Evolutionary conservation across 2,113 vertebrate genomes (phyloP), one percentile per base, ranked within the genome.

Genomic region (Oncorhynchus nerka): DNA sequence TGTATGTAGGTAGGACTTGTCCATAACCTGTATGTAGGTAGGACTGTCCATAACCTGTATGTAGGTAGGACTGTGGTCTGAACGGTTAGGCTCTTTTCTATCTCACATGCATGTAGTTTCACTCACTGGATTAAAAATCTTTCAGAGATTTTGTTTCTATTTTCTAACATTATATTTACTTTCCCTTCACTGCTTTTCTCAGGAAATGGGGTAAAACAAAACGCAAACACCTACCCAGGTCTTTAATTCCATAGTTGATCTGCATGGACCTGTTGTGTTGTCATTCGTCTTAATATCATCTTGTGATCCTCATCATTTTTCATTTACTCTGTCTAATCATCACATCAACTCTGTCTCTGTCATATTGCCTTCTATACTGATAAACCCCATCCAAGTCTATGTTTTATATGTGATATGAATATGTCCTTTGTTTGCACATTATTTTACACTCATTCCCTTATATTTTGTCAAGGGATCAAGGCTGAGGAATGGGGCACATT

Each of bases 401-500:
- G 1, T 45, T 45, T 45, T 45, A 88, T 39, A 39, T 45, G 39
- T 45, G 8, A 45, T 45, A 11, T 9, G 39, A 45, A 45, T 45
- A 45, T 45, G 11, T 45, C 39, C 8, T 45, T 45, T 45, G 39
- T 75, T 26, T 69, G 16, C 59, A 76, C 69, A 45, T 22, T 2
- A 66, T n/a, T 74, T 13, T 64, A 45, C 39, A 45, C 61, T n/a
- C 8, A 70, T 8, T 79, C 15, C 48, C 22, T 15, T 69, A 51
- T 57, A 59, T 34, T 79, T 81, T 71, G 57, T 76, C 22, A 48
- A 95, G 94, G 91, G 75, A 83, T 93, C 86, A 93, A 92, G 83
- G 91, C 92, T 70, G 94, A 95, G 70, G 93, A 95, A 87, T 95
- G 94, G 94, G 94, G 92, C 12, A 94, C 89, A 1, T 95, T 95